Percentiles rank a stretch among this genome's conserved stretches.
Evolutionary conservation across 2,113 vertebrate genomes (phyloP).

Genomic region (Psilopogon haemacephalus): DNA sequence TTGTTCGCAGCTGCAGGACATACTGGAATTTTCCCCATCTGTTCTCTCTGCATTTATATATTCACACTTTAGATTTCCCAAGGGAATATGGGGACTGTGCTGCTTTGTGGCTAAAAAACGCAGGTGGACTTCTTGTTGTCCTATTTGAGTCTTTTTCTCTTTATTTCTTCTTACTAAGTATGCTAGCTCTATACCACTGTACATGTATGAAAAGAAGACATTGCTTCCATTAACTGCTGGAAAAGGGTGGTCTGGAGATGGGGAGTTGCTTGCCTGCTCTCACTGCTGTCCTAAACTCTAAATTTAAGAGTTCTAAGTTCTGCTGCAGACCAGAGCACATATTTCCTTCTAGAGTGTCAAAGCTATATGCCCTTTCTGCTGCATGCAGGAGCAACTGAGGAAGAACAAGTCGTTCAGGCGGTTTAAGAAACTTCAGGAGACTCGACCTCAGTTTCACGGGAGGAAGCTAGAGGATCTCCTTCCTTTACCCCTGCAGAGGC

Average conservation of each 20-base stretch:
- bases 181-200: not conserved
- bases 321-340: not conserved
- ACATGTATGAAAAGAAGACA: not conserved
- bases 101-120: not conserved
- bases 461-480: constrained; percentile 86
- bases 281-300: not conserved
- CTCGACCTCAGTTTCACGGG: constrained; percentile 84
- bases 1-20: not conserved
- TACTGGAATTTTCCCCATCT: not conserved
- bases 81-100: not conserved
- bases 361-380: not conserved
- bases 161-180: not conserved
- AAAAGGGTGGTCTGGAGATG: not conserved
- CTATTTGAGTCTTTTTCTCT: not conserved
- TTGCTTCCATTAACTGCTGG: rapidly evolving
- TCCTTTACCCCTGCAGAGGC: constrained; percentile 82
- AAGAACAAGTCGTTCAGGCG: constrained; percentile 87
- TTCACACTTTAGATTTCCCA: not conserved
- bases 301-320: not conserved
- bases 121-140: not conserved
- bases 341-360: not conserved
- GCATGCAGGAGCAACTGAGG: constrained; percentile 80
- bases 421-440: constrained; percentile 90
- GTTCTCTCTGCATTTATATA: not conserved
- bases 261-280: not conserved